These are phyloP conservation scores for Heliconius charithonia DNA, from an alignment of 2,888 invertebrate genomes.

Conservation along the genomic window DNA sequence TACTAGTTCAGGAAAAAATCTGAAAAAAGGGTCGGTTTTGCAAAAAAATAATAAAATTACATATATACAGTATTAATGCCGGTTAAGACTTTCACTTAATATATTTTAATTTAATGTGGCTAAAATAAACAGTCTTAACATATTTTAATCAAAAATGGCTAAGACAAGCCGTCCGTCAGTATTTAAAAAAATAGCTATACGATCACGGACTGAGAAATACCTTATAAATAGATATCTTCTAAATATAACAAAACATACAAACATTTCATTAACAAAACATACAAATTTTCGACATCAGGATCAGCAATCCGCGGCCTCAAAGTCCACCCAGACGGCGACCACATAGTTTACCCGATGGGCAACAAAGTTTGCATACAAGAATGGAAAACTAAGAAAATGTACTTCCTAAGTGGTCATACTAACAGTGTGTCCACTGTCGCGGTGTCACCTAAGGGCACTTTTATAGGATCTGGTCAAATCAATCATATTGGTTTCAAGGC, in stretches of 20 bases:
- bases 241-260: not conserved
- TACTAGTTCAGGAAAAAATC: too few species aligned
- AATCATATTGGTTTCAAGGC: conserved; percentile 96
- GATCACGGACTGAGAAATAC: too few species aligned
- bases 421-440: conserved; percentile 91
- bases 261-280: not conserved
- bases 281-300: conserved; percentile 55
- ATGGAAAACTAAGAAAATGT: conserved; percentile 87
- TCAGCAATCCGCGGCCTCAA: conserved; percentile 84
- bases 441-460: conserved; percentile 89
- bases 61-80: too few species aligned
- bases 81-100: too few species aligned
- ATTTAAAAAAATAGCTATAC: too few species aligned
- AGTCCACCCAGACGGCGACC: conserved; percentile 88
- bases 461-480: conserved; percentile 94
- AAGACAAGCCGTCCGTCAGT: too few species aligned
- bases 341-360: conserved; percentile 90
- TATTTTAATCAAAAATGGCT: too few species aligned
- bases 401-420: conserved; percentile 90
- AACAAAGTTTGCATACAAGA: conserved; percentile 90
- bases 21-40: too few species aligned
- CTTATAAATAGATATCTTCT: too few species aligned
- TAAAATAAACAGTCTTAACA: too few species aligned
- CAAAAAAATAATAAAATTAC: too few species aligned
- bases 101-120: too few species aligned